Percentiles rank a stretch among this genome's conserved stretches.
These are phyloP conservation scores for Taeniopygia guttata DNA, from an alignment of 2,797 vertebrate species.

Conservation along the genomic window DNA sequence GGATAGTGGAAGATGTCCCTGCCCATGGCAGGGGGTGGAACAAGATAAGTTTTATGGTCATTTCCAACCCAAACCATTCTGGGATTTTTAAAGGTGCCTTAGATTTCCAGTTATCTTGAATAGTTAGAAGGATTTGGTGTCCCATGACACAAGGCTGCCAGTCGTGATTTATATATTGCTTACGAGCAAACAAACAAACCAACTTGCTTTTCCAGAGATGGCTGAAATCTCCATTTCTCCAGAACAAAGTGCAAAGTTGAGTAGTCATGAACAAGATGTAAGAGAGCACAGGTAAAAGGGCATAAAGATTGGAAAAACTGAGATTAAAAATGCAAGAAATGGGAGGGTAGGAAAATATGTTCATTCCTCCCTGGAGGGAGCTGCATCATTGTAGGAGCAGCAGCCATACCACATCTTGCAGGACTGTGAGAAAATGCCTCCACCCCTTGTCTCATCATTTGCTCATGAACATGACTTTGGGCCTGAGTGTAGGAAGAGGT, in stretches of 20 bases:
- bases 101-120: not conserved
- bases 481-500: not conserved
- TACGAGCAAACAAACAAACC: not conserved
- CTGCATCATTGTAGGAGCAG: not conserved
- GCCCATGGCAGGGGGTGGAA: not conserved
- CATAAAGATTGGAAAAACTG: not conserved
- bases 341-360: not conserved
- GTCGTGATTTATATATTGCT: not conserved
- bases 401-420: not conserved
- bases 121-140: not conserved
- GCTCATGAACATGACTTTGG: not conserved
- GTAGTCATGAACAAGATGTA: not conserved
- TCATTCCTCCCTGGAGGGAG: not conserved
- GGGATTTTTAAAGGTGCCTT: not conserved
- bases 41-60: not conserved
- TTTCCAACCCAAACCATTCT: not conserved
- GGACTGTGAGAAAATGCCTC: not conserved
- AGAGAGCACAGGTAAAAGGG: not conserved
- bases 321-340: not conserved
- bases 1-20: not conserved
- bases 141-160: not conserved
- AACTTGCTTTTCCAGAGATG: not conserved
- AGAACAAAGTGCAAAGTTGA: not conserved
- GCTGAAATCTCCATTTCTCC: not conserved
- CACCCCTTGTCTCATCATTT: not conserved